A percentile compares a stretch with the other conserved stretches of the same genome.
Evolutionary conservation across 2,797 vertebrate genomes (phyloP).

Genomic region (Hippoglossus hippoglossus): DNA sequence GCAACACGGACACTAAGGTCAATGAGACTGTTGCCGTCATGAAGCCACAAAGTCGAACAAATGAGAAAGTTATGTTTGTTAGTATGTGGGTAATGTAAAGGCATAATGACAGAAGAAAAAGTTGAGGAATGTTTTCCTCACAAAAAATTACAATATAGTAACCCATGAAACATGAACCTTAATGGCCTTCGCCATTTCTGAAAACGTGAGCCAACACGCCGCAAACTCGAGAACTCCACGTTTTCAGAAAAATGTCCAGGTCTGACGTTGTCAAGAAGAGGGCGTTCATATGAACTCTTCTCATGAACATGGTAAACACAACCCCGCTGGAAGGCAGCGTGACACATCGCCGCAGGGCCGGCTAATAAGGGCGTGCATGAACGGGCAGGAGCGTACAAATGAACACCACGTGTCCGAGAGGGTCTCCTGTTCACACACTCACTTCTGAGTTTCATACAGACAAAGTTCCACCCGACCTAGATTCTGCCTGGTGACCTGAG

Average conservation of each 20-base stretch:
- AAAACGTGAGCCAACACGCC: too few species aligned
- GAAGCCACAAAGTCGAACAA: too few species aligned
- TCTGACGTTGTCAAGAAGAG: not conserved
- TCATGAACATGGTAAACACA: not conserved
- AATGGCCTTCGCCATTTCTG: too few species aligned
- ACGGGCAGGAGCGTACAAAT: conserved; percentile 50
- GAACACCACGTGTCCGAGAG: conserved; percentile 8
- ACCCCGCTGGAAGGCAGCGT: not conserved
- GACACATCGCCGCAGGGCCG: conserved; percentile 58
- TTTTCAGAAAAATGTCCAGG: not conserved
- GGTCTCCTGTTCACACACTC: conserved; percentile 32
- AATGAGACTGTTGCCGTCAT: too few species aligned
- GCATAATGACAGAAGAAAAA: too few species aligned
- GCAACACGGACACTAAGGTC: too few species aligned
- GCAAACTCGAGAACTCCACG: too few species aligned
- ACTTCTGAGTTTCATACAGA: conserved; percentile 27
- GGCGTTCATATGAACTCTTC: not conserved
- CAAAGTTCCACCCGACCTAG: conserved; percentile 40
- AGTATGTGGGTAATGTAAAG: too few species aligned
- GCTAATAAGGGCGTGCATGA: conserved; percentile 53
- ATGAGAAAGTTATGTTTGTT: too few species aligned
- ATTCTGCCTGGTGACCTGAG: conserved; percentile 8
- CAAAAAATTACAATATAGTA: not conserved
- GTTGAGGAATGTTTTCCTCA: not conserved
- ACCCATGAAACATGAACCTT: not conserved